Conservation (phyloP, 2,888 invertebrate species). For the Sarcophaga subvicina region DNA sequence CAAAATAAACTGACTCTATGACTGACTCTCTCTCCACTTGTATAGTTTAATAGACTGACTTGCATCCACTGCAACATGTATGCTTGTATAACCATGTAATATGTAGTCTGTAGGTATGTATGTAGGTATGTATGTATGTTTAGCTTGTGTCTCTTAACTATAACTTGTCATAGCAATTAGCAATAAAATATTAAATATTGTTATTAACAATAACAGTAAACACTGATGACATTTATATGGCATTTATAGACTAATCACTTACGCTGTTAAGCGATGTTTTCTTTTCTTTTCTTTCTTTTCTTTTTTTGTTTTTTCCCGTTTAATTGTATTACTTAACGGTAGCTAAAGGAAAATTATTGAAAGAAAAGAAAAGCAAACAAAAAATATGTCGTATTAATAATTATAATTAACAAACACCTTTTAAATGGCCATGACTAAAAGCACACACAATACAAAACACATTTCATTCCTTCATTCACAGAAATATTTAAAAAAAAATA, state of each 20-base stretch:
- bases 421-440: constrained; percentile 30
- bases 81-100: too few relatives aligned
- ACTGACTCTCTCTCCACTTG: not conserved
- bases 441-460: not conserved
- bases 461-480: not conserved
- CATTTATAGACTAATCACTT: constrained; percentile 59
- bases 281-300: not conserved
- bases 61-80: too few relatives aligned
- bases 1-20: not conserved
- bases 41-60: too few relatives aligned
- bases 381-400: not conserved
- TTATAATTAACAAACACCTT: constrained; percentile 51
- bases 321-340: not conserved
- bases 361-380: constrained; percentile 26
- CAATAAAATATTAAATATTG: constrained; percentile 48
- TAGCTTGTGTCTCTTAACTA: constrained; percentile 36
- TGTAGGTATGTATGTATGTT: not conserved
- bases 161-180: constrained; percentile 65
- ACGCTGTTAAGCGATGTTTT: not conserved
- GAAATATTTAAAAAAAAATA: not conserved
- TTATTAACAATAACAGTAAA: constrained; percentile 46
- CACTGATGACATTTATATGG: constrained; percentile 65
- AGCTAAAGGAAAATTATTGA: not conserved
- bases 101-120: too few relatives aligned
- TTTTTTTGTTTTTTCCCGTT: not conserved